Percentiles rank a stretch among this genome's conserved stretches.
These are phyloP conservation scores for Listronotus bonariensis DNA, from an alignment of 1,140 invertebrate species.

Conservation along the genomic window DNA sequence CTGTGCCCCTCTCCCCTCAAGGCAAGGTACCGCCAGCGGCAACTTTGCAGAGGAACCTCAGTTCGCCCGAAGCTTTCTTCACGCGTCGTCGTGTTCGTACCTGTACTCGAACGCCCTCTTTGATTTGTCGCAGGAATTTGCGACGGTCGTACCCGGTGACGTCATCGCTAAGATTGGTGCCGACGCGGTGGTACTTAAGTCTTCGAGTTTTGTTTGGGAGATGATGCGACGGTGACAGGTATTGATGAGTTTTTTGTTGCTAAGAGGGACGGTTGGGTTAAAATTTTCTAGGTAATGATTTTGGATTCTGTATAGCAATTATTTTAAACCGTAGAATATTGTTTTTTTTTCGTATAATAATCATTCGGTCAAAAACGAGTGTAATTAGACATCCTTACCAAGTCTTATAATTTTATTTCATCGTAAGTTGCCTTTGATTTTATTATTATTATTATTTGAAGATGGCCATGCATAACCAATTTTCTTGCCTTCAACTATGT, in stretches of 20 bases:
- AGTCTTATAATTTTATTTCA: too few relatives aligned
- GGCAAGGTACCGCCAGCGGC: slow-evolving; percentile 47
- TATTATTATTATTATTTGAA: too few relatives aligned
- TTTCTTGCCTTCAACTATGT: too few relatives aligned
- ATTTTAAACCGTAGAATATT: too few relatives aligned
- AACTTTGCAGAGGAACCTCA: slow-evolving; percentile 44
- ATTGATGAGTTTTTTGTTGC: background rate
- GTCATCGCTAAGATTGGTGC: background rate
- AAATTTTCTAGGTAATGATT: too few relatives aligned
- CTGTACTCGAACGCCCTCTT: slow-evolving; percentile 24
- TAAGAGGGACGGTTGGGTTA: too few relatives aligned
- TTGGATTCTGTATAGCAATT: too few relatives aligned
- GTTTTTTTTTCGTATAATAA: too few relatives aligned
- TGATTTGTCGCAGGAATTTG: slow-evolving; percentile 3
- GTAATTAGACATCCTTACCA: too few relatives aligned
- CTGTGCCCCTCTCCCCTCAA: slow-evolving; percentile 18
- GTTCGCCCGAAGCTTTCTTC: slow-evolving; percentile 52
- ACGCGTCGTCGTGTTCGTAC: slow-evolving; percentile 42
- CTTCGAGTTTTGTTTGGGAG: background rate
- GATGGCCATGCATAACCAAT: too few relatives aligned
- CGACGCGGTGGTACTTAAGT: background rate
- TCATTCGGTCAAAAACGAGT: too few relatives aligned
- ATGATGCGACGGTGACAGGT: background rate
- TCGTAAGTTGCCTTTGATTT: too few relatives aligned
- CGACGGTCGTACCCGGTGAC: slow-evolving; percentile 4